Evolutionary conservation across 2,888 invertebrate species (phyloP), one percentile per base, ranked within the genome.

Genomic region (Catocala sponsa): DNA sequence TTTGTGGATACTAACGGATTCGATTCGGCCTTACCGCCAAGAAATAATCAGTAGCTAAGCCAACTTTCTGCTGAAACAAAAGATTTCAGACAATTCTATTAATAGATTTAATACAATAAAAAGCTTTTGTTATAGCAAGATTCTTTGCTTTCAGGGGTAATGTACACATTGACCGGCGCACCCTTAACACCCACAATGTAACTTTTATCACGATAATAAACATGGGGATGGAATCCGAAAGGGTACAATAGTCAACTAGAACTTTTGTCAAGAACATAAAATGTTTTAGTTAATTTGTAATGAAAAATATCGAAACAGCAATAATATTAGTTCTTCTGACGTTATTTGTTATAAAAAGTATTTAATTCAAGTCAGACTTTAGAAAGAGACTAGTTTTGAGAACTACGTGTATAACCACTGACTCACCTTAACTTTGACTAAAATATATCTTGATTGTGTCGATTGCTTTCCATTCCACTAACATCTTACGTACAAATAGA

Each of bases 151-250:
- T 63, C 68, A 69, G 56, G 25, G 59, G 65, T 62, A 72, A 69
- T 62, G 69, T 72, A 71, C 74, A 74, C 68, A 71, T 59, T 58
- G 60, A 63, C 70, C 65, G 70, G 57, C 72, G 52, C 72, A 63
- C 76, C 74, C 68, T 72, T 65, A 72, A 70, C 63, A 70, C 70
- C 71, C 66, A 79, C 72, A 77, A 79, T 74, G 68, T 70, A 56
- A 71, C 72, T 75, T 76, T 80, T 78, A 79, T 79, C 55, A 72
- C 80, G 69, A 71, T 66, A 78, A 74, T 78, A 81, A 78, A 78
- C 57, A 65, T 44, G 66, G 66, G 52, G 68, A 63, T 63, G 69
- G 72, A 58, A 65, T 62, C 58, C 63, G 53, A 66, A 69, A 72
- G 66, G 68, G 62, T 68, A 75, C 75, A 76, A 76, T 72, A 69